Base-by-base conservation (phyloP, 2,113 vertebrate species). In the human region DNA sequence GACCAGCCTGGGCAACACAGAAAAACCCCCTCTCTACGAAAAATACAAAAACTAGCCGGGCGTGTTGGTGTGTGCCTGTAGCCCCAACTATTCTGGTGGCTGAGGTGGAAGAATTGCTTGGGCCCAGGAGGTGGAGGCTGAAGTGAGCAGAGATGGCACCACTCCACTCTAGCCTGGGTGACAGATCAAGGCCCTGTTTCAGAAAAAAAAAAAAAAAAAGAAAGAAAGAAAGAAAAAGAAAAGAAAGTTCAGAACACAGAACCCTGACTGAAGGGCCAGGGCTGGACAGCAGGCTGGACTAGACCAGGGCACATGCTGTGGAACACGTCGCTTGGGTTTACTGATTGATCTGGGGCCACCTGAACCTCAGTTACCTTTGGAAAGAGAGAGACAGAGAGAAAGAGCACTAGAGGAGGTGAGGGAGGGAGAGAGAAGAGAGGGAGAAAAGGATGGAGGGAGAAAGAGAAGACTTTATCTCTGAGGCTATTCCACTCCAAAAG, bases 271-370 rank as follows among this genome's bases (percentile, higher is more conserved):
- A 6, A 25, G 18, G 52, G 52, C 3, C 6, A 8, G 45, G 45
- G 45, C 57, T 20, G 9, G 32, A 45, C 2, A 0, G 12, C n/a
- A 40, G 38, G 52, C 43, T 81, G 22, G 25, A 17, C 32, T 35
- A n/a, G 43, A 61, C 17, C 32, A 25, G 38, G 38, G 22, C 5
- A 40, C 11, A 40, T 0, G 61, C 43, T 4, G 1, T 20, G 40
- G 32, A n/a, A 66, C 4, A 8, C 8, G 27, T 14, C 16, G 20
- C 5, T 18, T 30, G 16, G 73, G 50, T 32, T 70, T 35, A 20
- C 5, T 48, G 18, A 50, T 35, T 43, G 2, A 1, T 17, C 30
- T 5, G 2, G 10, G 35, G 57, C 35, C n/a, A 61, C 10, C 48
- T 23, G 18, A 16, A 4, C 38, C 45, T 72, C 52, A 9, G 45